Percentiles rank a stretch among this genome's conserved stretches.
Evolutionary conservation across 2,888 invertebrate genomes (phyloP).

Genomic region (Ganaspis brasiliensis): DNA sequence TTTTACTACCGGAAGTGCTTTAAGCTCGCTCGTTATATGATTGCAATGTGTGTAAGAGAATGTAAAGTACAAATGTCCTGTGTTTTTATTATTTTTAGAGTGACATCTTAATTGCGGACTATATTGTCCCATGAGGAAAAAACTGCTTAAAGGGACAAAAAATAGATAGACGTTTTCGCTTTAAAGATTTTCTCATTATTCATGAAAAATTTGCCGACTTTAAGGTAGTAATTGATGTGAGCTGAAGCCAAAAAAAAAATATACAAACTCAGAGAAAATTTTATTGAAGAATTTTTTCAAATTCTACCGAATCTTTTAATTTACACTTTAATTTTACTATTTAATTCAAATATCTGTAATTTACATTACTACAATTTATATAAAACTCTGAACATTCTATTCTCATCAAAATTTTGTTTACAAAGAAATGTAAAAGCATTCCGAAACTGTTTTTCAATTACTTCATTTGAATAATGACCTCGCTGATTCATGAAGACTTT

Average conservation of each 20-base stretch:
- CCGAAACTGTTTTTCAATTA: background rate
- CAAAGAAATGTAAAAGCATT: too few species aligned
- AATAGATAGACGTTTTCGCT: constrained; percentile 17
- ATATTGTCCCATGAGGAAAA: background rate
- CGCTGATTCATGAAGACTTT: background rate
- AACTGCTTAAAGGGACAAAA: constrained; percentile 15
- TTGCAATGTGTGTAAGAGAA: constrained; percentile 9
- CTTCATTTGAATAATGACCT: constrained; percentile 10
- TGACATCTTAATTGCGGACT: constrained; percentile 20
- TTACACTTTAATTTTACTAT: too few species aligned
- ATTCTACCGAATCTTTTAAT: too few species aligned
- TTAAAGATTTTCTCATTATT: constrained; percentile 1
- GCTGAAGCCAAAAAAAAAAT: background rate
- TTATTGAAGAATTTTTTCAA: too few species aligned
- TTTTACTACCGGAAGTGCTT: constrained; percentile 9
- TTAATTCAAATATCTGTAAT: too few species aligned
- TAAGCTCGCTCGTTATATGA: constrained; percentile 18
- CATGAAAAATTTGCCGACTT: constrained; percentile 14
- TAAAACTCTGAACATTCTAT: too few species aligned
- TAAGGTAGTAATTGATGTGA: background rate
- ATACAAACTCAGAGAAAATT: background rate
- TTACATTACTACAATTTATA: too few species aligned
- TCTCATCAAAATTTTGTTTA: too few species aligned
- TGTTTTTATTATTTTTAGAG: constrained; percentile 9
- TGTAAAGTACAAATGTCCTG: constrained; percentile 1